Conservation (phyloP, 1,140 invertebrate genomes). For the Drosophila saltans region DNA sequence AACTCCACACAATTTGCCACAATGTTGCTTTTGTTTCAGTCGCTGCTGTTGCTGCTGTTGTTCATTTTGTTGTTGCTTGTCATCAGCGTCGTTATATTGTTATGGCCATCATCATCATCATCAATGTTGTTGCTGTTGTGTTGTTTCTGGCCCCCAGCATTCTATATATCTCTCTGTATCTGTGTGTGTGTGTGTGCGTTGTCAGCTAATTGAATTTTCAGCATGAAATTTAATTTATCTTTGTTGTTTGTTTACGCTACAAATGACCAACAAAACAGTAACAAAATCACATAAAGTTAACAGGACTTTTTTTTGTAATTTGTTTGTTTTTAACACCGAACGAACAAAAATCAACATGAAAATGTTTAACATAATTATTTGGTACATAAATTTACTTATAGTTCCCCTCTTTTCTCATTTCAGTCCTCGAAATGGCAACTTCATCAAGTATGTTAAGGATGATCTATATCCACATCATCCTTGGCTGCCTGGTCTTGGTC, state of each 20-base stretch:
- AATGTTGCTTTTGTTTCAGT: slow-evolving; percentile 52
- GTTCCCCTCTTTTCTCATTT: neutral
- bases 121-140: slow-evolving; percentile 19
- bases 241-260: slow-evolving; percentile 74
- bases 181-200: slow-evolving; percentile 50
- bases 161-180: slow-evolving; percentile 19
- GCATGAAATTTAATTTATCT: slow-evolving; percentile 79
- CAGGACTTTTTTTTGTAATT: slow-evolving; percentile 34
- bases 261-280: slow-evolving; percentile 55
- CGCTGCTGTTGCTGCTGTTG: slow-evolving; percentile 15
- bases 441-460: slow-evolving; percentile 28
- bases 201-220: slow-evolving; percentile 81
- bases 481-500: slow-evolving; percentile 30
- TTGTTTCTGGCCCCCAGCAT: slow-evolving; percentile 31
- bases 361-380: neutral
- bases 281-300: slow-evolving; percentile 35
- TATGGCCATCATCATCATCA: slow-evolving; percentile 64
- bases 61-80: slow-evolving; percentile 57
- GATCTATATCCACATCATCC: slow-evolving; percentile 14
- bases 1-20: slow-evolving; percentile 64
- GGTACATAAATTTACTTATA: neutral
- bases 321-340: neutral
- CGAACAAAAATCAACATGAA: slow-evolving; percentile 9
- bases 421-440: slow-evolving; percentile 55
- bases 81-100: slow-evolving; percentile 78